Evolutionary conservation across 2,113 vertebrate genomes (phyloP), one percentile per base, ranked within the genome.

Genomic region (Albula goreensis): DNA sequence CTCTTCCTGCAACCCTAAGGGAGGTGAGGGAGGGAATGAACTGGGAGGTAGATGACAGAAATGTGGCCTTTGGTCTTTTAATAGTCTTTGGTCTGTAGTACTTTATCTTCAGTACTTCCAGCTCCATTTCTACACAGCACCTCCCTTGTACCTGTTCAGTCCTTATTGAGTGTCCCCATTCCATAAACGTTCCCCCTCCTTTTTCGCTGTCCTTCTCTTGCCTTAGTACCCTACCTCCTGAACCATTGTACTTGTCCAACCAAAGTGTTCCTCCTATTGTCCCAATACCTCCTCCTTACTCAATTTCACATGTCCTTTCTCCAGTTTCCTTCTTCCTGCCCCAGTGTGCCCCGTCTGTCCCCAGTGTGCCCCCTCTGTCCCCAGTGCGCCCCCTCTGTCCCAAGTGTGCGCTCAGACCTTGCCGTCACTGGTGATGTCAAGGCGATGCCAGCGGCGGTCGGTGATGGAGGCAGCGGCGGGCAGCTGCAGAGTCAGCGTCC

Each of bases 381-480:
- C 0, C 31, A 41, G 56, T 53, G 53, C 56, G 1, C 31, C 22
- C n/a, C 31, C 7, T 7, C 52, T 4, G 22, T 11, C 4, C 31
- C 50, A 12, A 49, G 9, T 74, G 5, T 25, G n/a, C 31, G 53
- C 84, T n/a, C 70, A 9, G 90, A 96, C 97, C 97, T 98, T 97
- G 87, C 96, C 96, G 6, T 97, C 94, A 53, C 90, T 96, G 90
- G 93, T 89, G 90, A 98, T 93, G 89, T 97, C 95, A 10, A 98
- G 93, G 9, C 94, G 96, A 90, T 98, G 97, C 97, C 97, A 98
- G 84, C 90, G 96, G 0, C 93, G 96, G 93, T 97, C 96, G 15
- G 94, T 95, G 85, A 96, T 91, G 22, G 94, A 92, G 89, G 95
- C 89, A 83, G 89, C 91, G 0, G 70, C 84, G 0, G 94, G 93